Evolutionary conservation across 2,888 invertebrate genomes (phyloP).

Genomic region (Rhagonycha fulva): DNA sequence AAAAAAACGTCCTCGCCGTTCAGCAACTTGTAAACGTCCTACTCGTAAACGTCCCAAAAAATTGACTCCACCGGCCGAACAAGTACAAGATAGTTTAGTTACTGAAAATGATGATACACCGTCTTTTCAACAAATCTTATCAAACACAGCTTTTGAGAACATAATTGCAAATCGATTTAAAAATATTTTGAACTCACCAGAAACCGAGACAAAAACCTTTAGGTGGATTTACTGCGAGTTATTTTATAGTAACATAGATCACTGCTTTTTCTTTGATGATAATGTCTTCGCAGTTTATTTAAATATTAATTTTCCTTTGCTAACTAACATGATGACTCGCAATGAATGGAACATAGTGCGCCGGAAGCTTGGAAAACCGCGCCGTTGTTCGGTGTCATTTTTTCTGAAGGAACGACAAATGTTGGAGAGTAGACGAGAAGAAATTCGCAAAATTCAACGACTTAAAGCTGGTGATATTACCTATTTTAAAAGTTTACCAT

Average conservation of each 20-base stretch:
- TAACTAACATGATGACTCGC: constrained; percentile 82
- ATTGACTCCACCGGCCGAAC: no score
- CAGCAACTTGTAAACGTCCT: no score
- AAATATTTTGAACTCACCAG: constrained; percentile 94
- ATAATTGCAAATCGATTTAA: constrained; percentile 86
- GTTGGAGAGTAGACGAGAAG: constrained; percentile 85
- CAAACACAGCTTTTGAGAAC: no score
- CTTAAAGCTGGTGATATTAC: constrained; percentile 81
- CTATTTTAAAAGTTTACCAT: constrained; percentile 83
- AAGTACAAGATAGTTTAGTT: background rate
- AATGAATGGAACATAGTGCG: constrained; percentile 96
- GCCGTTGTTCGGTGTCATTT: constrained; percentile 92
- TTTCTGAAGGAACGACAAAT: constrained; percentile 93
- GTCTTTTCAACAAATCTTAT: constrained; percentile 63
- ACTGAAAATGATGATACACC: background rate
- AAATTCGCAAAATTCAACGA: constrained; percentile 91
- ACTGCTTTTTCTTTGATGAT: constrained; percentile 90
- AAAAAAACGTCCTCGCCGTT: no score
- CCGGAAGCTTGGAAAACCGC: constrained; percentile 95
- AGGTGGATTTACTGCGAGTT: constrained; percentile 99
- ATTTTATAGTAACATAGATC: constrained; percentile 98
- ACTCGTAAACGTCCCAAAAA: no score
- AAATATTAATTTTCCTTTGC: constrained; percentile 90
- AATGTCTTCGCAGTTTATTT: constrained; percentile 96
- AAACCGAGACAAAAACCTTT: no score